phyloP scores from a whole-genome alignment of 2,113 vertebrate species.

The Anser cygnoides region DNA sequence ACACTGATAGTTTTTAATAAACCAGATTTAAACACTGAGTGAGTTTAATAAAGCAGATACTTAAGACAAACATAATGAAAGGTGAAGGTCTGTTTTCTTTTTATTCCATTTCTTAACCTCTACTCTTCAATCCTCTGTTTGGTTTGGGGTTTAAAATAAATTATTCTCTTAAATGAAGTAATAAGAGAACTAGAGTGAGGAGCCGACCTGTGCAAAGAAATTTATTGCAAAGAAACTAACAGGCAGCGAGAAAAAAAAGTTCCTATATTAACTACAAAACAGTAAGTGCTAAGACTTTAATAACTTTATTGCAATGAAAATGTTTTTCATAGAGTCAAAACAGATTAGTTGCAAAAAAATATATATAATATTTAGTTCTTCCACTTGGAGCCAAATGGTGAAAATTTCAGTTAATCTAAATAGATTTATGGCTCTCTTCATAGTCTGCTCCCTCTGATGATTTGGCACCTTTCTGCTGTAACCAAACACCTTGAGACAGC shows the following conservation, averaged over 20 bases:
- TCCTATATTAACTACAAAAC: conserved; percentile 52
- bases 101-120: conserved; percentile 62
- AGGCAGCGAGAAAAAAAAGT: conserved; percentile 4
- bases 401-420: conserved; percentile 60
- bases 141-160: conserved; percentile 64
- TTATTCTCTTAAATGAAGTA: conserved; percentile 66
- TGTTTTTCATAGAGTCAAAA: conserved; percentile 67
- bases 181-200: conserved; percentile 51
- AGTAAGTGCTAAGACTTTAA: conserved; percentile 74
- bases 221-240: conserved; percentile 44
- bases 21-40: conserved; percentile 49
- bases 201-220: conserved; percentile 27
- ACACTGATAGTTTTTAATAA: conserved; percentile 63
- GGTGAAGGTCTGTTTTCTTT: conserved; percentile 66
- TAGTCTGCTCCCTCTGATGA: conserved; percentile 20
- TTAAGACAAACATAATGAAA: conserved; percentile 59
- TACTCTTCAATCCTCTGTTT: conserved; percentile 40
- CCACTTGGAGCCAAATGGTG: conserved; percentile 35
- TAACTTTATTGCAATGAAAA: conserved; percentile 66
- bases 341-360: conserved; percentile 62
- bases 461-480: conserved; percentile 22
- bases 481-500: conserved; percentile 12
- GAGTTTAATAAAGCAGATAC: conserved; percentile 50
- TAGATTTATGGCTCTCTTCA: conserved; percentile 54
- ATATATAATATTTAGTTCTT: conserved; percentile 57